A percentile compares a stretch with the other conserved stretches of the same genome.
These are phyloP conservation scores for Vannuccia rotundouncinata DNA, from an alignment of 2,888 invertebrate genomes.

Conservation along the genomic window DNA sequence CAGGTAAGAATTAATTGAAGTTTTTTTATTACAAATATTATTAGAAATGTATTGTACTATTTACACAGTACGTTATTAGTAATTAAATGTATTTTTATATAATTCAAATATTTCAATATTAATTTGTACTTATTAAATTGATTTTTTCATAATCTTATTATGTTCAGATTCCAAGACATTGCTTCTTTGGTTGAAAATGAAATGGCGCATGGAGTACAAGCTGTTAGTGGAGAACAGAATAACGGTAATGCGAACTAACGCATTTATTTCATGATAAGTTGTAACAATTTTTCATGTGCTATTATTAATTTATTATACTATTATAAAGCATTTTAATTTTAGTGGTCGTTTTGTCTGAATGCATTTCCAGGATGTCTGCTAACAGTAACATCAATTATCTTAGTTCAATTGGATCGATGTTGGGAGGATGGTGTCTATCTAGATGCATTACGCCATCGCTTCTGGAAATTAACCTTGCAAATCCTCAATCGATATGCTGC, in stretches of 20 bases:
- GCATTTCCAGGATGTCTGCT: not conserved
- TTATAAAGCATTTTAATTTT: not conserved
- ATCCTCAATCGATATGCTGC: constrained; percentile 70
- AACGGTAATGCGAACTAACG: not conserved
- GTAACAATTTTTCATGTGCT: not conserved
- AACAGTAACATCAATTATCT: constrained; percentile 49
- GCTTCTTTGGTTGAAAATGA: not conserved
- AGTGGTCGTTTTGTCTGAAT: not conserved
- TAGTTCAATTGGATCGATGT: constrained; percentile 62
- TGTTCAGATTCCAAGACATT: constrained; percentile 24
- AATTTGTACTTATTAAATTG: too few species aligned
- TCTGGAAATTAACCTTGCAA: constrained; percentile 81
- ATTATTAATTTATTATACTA: not conserved
- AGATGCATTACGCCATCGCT: constrained; percentile 62
- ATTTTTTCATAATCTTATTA: too few species aligned
- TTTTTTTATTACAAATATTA: too few species aligned
- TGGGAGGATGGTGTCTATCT: constrained; percentile 76
- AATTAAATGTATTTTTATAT: too few species aligned
- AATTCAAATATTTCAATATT: too few species aligned
- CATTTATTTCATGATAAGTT: not conserved
- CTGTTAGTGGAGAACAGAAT: not conserved
- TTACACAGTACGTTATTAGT: too few species aligned
- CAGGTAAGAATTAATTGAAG: too few species aligned
- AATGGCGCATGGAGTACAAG: not conserved
- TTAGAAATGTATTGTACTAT: too few species aligned